phyloP scores from a whole-genome alignment of 1,140 invertebrate genomes.

The Drosophila watanabei region DNA sequence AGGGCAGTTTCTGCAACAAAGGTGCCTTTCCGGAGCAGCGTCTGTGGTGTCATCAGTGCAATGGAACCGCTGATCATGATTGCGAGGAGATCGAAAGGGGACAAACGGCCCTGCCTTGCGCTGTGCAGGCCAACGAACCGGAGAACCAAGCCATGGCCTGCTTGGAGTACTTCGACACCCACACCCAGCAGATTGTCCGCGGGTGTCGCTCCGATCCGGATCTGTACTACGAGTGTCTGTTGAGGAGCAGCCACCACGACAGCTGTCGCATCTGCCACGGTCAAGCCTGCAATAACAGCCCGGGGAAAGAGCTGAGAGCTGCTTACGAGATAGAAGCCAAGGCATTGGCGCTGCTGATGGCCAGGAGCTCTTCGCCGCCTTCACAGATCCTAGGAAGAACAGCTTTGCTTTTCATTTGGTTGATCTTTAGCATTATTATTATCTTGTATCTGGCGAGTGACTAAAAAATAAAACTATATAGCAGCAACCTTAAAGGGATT shows the following conservation, averaged over 20 bases:
- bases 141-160: slow-evolving; percentile 42
- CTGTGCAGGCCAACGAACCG: slow-evolving; percentile 50
- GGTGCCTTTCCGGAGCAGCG: slow-evolving; percentile 64
- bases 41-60: slow-evolving; percentile 74
- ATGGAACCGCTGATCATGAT: slow-evolving; percentile 8
- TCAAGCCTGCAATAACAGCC: slow-evolving; percentile 64
- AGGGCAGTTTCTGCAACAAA: slow-evolving; percentile 76
- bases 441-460: slow-evolving; percentile 25
- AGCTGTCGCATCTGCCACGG: slow-evolving; percentile 56
- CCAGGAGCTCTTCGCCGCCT: not conserved
- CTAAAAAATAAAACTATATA: slow-evolving; percentile 20
- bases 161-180: slow-evolving; percentile 66
- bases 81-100: slow-evolving; percentile 42
- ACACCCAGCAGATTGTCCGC: slow-evolving; percentile 40
- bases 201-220: slow-evolving; percentile 65
- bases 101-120: slow-evolving; percentile 50
- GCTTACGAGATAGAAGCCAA: slow-evolving; percentile 10
- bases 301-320: slow-evolving; percentile 27
- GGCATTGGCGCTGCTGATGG: slow-evolving; percentile 19
- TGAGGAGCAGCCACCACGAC: slow-evolving; percentile 30
- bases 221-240: slow-evolving; percentile 69
- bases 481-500: slow-evolving; percentile 18
- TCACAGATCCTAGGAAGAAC: not conserved
- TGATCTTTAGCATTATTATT: slow-evolving; percentile 28
- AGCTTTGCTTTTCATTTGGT: not conserved